A percentile compares a stretch with the other conserved stretches of the same genome.
These are phyloP conservation scores for Danio jaintianensis DNA, from an alignment of 2,797 vertebrate species.

Conservation along the genomic window DNA sequence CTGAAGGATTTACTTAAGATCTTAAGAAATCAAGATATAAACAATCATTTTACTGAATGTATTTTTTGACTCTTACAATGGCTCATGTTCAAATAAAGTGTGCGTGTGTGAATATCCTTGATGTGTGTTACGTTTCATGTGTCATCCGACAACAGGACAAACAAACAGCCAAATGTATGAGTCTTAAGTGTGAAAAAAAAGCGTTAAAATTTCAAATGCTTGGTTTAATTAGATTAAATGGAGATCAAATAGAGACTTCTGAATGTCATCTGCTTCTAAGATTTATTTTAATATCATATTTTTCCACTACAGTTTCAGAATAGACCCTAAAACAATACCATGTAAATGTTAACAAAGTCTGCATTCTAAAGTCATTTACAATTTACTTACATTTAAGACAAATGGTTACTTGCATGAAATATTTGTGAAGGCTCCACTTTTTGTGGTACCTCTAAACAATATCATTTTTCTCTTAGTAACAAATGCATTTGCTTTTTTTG, in stretches of 20 bases:
- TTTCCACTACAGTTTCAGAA: background rate
- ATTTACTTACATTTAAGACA: background rate
- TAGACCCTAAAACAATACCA: background rate
- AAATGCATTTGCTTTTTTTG: background rate
- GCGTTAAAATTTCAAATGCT: background rate
- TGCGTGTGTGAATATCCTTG: constrained; percentile 71
- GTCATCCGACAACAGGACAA: constrained; percentile 31
- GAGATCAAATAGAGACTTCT: background rate
- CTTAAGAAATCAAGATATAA: too few relatives aligned
- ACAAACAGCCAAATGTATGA: constrained; percentile 53
- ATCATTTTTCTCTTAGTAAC: background rate
- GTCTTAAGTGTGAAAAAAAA: background rate
- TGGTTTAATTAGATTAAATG: background rate
- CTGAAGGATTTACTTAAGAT: too few relatives aligned
- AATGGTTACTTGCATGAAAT: background rate
- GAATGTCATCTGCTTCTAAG: too few relatives aligned
- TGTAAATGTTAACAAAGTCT: background rate
- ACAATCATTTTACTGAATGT: too few relatives aligned
- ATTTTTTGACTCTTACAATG: too few relatives aligned
- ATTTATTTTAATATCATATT: background rate
- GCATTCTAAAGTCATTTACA: background rate
- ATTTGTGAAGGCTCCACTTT: background rate
- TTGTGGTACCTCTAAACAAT: background rate
- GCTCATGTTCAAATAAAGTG: background rate
- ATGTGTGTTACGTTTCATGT: constrained; percentile 54